Evolutionary conservation across 2,888 invertebrate species (phyloP).

Genomic region (Trileptium ribeirensis): DNA sequence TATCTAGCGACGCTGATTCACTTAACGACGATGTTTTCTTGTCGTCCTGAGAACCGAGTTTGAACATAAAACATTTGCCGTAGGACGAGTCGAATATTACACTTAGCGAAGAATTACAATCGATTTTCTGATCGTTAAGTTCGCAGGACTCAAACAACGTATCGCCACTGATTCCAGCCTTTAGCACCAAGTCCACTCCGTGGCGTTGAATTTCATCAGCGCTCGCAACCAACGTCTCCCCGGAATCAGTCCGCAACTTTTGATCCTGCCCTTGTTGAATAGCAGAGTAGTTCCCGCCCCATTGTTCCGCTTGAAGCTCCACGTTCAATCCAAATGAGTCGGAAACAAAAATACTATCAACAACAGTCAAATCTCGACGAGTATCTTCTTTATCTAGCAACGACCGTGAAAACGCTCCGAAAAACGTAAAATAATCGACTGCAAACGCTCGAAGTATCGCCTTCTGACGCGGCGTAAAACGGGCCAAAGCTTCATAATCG

Average conservation of each 20-base stretch:
- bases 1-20: too few relatives aligned
- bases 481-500: background rate
- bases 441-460: background rate
- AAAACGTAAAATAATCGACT: background rate
- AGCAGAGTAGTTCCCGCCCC: too few relatives aligned
- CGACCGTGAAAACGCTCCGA: background rate
- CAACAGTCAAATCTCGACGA: background rate
- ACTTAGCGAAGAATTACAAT: background rate
- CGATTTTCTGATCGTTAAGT: background rate
- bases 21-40: too few relatives aligned
- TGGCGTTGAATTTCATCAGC: background rate
- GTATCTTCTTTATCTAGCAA: background rate
- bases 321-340: background rate
- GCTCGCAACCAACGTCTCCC: background rate
- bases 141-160: background rate
- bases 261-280: background rate
- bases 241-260: background rate
- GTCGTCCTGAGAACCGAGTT: background rate
- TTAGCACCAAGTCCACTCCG: background rate
- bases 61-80: background rate
- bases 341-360: background rate
- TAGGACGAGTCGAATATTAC: background rate
- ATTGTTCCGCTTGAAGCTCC: too few relatives aligned
- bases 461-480: background rate
- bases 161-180: background rate